A percentile compares a stretch with the other conserved stretches of the same genome.
Evolutionary conservation across 2,113 vertebrate species (phyloP).

Genomic region (Nibea albiflora): DNA sequence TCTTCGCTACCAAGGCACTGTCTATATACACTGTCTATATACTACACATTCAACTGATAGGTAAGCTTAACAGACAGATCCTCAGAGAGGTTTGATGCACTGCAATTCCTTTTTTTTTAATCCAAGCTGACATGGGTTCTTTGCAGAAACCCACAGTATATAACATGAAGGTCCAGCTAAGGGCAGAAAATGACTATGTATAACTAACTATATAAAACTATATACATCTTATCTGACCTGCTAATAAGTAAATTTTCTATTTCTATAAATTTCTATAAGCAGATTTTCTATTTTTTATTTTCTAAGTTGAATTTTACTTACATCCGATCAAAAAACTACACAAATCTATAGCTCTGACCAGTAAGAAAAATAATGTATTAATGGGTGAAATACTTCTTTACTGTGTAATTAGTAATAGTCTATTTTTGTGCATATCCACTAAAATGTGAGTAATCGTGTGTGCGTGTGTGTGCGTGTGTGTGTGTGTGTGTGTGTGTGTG

Average conservation of each 20-base stretch:
- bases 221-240: not conserved
- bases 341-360: not conserved
- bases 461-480: not conserved
- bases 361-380: not conserved
- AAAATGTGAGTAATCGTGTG: conserved; percentile 10
- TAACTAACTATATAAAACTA: not conserved
- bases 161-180: not conserved
- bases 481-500: conserved; percentile 52
- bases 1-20: not conserved
- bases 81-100: not conserved
- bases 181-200: not conserved
- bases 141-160: not conserved
- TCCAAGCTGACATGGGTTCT: not conserved
- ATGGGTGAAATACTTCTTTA: conserved; percentile 65
- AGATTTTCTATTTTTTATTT: no score
- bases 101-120: not conserved
- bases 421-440: conserved; percentile 12
- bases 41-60: not conserved
- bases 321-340: no score
- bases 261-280: no score
- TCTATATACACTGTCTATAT: no score
- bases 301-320: no score
- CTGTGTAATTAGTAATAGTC: not conserved
- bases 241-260: not conserved
- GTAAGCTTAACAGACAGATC: not conserved